Base-by-base conservation (phyloP, 1,140 invertebrate species). In the Halotydeus destructor region DNA sequence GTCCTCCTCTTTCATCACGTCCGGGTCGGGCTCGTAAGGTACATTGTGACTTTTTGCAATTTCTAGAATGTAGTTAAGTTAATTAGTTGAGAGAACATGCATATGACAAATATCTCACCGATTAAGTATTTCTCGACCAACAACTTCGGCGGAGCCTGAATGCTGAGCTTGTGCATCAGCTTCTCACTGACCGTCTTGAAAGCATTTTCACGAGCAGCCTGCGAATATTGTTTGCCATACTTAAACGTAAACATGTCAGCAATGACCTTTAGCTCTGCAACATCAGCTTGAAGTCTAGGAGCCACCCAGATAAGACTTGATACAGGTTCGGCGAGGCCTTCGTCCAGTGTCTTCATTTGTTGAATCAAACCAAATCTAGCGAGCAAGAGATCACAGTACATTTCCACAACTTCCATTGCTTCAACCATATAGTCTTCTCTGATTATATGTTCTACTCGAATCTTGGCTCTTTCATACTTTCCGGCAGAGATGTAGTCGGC, bases 371-470 rank as follows among this genome's bases (percentile, higher is more conserved):
- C 94, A 66, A 97, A 98, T 57, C 91, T 69, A 2, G 93, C 89
- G 14, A 99, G 61, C n/a, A 99, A 60, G 18, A 98, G 62, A 66
- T 99, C 94, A 65, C 91, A 97, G 58, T 91, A 98, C 86, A 97
- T 97, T 68, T 99, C 94, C 2, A 98, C 69, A 34, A 98, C 69
- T 70, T 98, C 94, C 78, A 97, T 91, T 0, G 91, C 47, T 65
- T 99, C 94, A 1, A 98, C 89, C 60, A 96, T 70, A 60, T 98
- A 98, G 64, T 98, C 93, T 66, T 98, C 93, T 21, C 93, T 72
- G 43, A 98, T 94, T 36, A 99, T 98, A 47, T 96, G 82, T 60
- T 99, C 93, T 0, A 99, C 93, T 27, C 89, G 67, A 47, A 98
- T 97, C 59, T 85, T 83, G 0, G 93, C 93, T 44, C 71, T 52